Conservation (phyloP, 2,888 invertebrate genomes). For the Chloromyia formosa region DNA sequence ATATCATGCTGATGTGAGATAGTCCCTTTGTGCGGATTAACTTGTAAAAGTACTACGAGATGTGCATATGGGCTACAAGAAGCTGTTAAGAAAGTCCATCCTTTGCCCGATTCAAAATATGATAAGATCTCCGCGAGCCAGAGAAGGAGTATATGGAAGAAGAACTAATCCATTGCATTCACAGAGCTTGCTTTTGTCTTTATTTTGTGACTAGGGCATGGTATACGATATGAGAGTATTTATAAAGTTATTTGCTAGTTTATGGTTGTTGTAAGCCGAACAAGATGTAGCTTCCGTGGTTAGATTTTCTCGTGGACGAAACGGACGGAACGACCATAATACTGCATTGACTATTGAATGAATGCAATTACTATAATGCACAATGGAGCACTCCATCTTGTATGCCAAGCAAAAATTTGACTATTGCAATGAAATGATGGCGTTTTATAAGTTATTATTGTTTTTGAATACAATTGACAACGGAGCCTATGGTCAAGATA, state of each 20-base stretch:
- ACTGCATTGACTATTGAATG: not conserved
- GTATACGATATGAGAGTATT: constrained; percentile 17
- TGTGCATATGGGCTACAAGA: constrained; percentile 36
- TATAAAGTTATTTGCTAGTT: constrained; percentile 41
- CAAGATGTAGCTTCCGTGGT: constrained; percentile 32
- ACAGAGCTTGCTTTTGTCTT: constrained; percentile 25
- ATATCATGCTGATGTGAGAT: constrained; percentile 39
- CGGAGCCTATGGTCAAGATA: too few species aligned
- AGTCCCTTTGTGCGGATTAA: constrained; percentile 40
- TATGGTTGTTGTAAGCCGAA: not conserved
- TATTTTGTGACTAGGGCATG: constrained; percentile 27
- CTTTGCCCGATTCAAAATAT: constrained; percentile 11
- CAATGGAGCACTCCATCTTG: constrained; percentile 27
- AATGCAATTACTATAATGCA: constrained; percentile 28
- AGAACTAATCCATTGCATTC: constrained; percentile 27
- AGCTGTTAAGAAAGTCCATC: constrained; percentile 31
- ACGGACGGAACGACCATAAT: not conserved
- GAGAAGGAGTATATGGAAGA: not conserved
- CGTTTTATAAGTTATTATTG: constrained; percentile 18
- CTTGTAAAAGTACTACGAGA: constrained; percentile 25
- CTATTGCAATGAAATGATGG: constrained; percentile 6
- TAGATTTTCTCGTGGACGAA: constrained; percentile 5
- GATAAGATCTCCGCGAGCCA: too few species aligned
- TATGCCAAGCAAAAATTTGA: constrained; percentile 23
- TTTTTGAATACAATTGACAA: not conserved